phyloP scores from a whole-genome alignment of 2,797 vertebrate genomes.

The Myioborus melanocephalus region DNA sequence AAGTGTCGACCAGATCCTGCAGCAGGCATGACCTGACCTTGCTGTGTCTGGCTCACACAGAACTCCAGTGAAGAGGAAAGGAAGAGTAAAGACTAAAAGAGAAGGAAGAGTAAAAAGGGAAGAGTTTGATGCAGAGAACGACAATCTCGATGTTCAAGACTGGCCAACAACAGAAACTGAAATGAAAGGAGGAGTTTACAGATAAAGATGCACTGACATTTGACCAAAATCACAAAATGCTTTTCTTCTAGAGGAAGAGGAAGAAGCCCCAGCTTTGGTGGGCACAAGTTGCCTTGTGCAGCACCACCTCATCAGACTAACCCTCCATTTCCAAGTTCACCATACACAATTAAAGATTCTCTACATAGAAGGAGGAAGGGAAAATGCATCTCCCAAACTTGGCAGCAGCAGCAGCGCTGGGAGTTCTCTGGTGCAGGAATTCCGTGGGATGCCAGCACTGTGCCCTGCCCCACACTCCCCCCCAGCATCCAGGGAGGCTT shows the following conservation, averaged over 20 bases:
- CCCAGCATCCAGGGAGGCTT: background rate
- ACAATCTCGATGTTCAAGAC: rapidly evolving
- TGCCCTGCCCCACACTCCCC: background rate
- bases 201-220: rapidly evolving
- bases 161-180: background rate
- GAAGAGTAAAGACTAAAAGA: background rate
- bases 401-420: background rate
- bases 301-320: background rate
- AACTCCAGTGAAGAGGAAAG: background rate
- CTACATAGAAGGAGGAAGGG: rapidly evolving
- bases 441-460: background rate
- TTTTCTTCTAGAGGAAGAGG: background rate
- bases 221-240: rapidly evolving
- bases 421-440: background rate
- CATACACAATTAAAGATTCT: rapidly evolving
- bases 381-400: rapidly evolving
- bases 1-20: background rate
- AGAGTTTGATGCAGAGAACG: background rate
- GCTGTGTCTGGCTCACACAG: background rate
- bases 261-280: background rate
- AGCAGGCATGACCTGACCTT: background rate
- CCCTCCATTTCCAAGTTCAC: background rate
- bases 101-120: background rate
- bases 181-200: background rate
- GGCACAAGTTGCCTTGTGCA: background rate